Conservation (phyloP, 2,888 invertebrate species). For the Bombyx huttoni region DNA sequence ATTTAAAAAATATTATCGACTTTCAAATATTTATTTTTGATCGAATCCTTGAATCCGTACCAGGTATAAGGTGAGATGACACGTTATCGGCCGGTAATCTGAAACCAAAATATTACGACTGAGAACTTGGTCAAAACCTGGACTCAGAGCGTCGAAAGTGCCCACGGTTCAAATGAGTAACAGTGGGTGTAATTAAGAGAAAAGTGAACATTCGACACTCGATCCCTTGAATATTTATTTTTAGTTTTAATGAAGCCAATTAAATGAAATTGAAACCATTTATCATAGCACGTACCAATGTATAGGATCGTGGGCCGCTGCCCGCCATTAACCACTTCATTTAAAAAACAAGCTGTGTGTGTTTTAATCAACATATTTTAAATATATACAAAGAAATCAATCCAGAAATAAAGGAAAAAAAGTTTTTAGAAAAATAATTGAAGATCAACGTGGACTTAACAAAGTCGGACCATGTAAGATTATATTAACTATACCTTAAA, state of each 20-base stretch:
- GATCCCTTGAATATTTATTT: slow-evolving; percentile 7
- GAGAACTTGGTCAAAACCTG: slow-evolving; percentile 69
- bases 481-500: no score
- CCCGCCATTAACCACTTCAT: background rate
- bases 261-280: background rate
- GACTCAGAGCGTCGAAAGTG: slow-evolving; percentile 29
- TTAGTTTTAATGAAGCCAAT: background rate
- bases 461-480: no score
- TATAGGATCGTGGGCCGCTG: background rate
- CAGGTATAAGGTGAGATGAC: slow-evolving; percentile 64
- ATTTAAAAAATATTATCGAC: no score
- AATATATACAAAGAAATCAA: background rate
- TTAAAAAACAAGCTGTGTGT: background rate
- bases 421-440: no score
- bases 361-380: background rate
- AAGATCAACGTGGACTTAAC: no score
- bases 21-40: no score
- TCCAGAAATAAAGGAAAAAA: background rate
- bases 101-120: slow-evolving; percentile 72
- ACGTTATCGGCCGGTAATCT: slow-evolving; percentile 68
- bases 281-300: background rate
- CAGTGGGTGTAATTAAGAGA: slow-evolving; percentile 54
- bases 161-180: slow-evolving; percentile 46
- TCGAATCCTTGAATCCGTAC: slow-evolving; percentile 21
- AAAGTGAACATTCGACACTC: slow-evolving; percentile 56